Conservation (phyloP, 2,797 vertebrate species). For the Hybognathus amarus region DNA sequence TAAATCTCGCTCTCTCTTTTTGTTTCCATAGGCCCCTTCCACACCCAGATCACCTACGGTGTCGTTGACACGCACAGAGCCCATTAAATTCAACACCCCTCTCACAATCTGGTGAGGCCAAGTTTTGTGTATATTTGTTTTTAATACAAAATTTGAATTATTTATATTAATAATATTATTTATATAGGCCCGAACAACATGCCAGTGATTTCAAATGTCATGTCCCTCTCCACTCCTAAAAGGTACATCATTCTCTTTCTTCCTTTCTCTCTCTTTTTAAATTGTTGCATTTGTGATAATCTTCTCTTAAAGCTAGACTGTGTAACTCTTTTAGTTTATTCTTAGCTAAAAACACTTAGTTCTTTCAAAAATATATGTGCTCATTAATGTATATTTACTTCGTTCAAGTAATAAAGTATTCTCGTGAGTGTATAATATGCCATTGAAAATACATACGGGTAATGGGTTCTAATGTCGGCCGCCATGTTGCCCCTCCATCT, state of each 20-base stretch:
- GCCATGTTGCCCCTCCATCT: too few relatives aligned
- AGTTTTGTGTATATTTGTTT: conserved; percentile 50
- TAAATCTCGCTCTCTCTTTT: neutral
- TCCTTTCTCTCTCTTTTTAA: neutral
- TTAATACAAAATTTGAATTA: neutral
- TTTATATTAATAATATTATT: conserved; percentile 15
- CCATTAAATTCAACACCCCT: neutral
- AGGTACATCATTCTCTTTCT: conserved; percentile 63
- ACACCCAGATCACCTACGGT: conserved; percentile 2
- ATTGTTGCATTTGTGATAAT: neutral
- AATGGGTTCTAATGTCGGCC: too few relatives aligned
- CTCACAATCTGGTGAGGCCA: conserved; percentile 36
- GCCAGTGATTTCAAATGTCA: conserved; percentile 70
- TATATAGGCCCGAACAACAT: conserved; percentile 58
- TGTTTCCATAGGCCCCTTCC: conserved; percentile 20
- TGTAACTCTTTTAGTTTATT: too few relatives aligned
- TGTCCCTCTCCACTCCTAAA: conserved; percentile 61
- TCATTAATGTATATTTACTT: too few relatives aligned
- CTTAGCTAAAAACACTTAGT: too few relatives aligned
- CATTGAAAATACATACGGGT: too few relatives aligned
- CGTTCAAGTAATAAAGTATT: too few relatives aligned
- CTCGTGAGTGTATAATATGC: too few relatives aligned
- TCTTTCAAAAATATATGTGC: too few relatives aligned
- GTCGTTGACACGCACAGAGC: neutral
- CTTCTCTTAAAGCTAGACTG: too few relatives aligned